These are phyloP conservation scores for Tiliacea aurago DNA, from an alignment of 2,888 invertebrate species.

Conservation along the genomic window DNA sequence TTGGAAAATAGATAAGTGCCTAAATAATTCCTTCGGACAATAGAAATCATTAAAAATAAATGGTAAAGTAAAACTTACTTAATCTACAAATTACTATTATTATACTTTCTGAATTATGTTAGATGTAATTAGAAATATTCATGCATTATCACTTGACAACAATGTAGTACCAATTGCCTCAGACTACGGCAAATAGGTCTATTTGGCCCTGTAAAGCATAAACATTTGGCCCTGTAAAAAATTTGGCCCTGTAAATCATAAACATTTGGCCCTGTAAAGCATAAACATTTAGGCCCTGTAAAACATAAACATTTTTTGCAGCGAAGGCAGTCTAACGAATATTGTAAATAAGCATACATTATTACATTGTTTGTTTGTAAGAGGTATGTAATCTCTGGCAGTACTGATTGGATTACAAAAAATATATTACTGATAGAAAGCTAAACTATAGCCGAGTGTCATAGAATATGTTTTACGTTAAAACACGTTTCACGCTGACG, in stretches of 20 bases:
- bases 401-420: neutral
- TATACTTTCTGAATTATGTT: neutral
- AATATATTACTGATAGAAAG: too few relatives aligned
- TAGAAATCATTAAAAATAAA: neutral
- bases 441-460: neutral
- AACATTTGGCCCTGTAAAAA: neutral
- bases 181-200: conserved; percentile 6
- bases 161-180: neutral
- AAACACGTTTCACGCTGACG: neutral
- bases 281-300: neutral
- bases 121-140: neutral
- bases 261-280: neutral
- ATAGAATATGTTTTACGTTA: neutral
- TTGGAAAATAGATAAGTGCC: conserved; percentile 7
- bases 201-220: neutral
- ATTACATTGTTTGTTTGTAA: neutral
- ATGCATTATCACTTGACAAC: conserved; percentile 1
- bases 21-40: neutral
- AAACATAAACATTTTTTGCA: neutral
- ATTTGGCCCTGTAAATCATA: neutral
- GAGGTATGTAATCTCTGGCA: neutral
- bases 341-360: neutral
- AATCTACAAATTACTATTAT: neutral
- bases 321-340: neutral
- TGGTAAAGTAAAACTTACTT: neutral